Percentiles rank a stretch among this genome's conserved stretches.
phyloP scores from a whole-genome alignment of 2,797 vertebrate genomes.

The Poecilia wingei region DNA sequence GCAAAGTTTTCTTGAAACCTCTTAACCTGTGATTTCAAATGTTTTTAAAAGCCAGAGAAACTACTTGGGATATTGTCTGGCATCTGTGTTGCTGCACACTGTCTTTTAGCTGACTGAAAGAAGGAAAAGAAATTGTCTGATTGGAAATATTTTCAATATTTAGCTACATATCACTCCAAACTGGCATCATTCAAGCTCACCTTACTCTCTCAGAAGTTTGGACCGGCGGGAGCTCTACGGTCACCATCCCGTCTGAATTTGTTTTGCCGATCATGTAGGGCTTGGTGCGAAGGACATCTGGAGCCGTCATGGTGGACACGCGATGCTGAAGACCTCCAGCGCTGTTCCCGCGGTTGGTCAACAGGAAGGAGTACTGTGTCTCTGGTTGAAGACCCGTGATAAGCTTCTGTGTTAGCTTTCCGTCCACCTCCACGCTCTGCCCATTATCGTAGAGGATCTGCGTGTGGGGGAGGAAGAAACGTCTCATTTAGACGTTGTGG shows the following conservation, averaged over 20 bases:
- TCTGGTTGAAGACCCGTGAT: slow-evolving; percentile 96
- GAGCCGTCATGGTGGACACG: slow-evolving; percentile 94
- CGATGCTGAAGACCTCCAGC: slow-evolving; percentile 97
- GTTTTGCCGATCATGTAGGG: slow-evolving; percentile 94
- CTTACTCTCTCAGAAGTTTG: slow-evolving; percentile 92
- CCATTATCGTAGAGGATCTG: slow-evolving; percentile 99
- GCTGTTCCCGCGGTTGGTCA: slow-evolving; percentile 97
- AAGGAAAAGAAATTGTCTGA: background rate
- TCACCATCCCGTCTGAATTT: slow-evolving; percentile 95
- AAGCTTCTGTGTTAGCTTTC: slow-evolving; percentile 93
- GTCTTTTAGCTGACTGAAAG: background rate
- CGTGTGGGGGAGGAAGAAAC: background rate
- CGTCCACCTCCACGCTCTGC: slow-evolving; percentile 97
- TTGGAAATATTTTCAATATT: background rate
- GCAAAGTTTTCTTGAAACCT: background rate
- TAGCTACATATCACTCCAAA: background rate
- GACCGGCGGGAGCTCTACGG: slow-evolving; percentile 91
- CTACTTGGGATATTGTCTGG: background rate
- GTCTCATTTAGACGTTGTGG: background rate
- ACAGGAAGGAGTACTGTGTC: slow-evolving; percentile 96
- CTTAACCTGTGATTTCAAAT: background rate
- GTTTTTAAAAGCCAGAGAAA: background rate
- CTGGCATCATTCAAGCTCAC: slow-evolving; percentile 64
- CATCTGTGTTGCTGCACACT: background rate
- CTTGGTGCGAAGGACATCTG: slow-evolving; percentile 93